Evolutionary conservation across 1,140 invertebrate species (phyloP).

Genomic region (Aphaenogaster floridana): DNA sequence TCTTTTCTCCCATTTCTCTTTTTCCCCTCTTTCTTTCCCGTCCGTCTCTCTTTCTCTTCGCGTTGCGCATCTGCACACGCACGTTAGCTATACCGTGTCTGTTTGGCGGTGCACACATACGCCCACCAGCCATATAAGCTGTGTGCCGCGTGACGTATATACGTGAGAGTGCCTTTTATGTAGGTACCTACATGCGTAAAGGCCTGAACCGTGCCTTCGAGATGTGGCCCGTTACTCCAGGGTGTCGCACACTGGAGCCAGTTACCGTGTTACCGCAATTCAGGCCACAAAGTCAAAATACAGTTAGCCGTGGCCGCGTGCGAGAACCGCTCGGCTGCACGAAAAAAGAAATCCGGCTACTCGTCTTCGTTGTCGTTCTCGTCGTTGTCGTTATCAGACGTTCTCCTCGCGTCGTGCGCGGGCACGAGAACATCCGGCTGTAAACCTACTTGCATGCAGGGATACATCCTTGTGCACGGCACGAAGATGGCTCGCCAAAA

Average conservation of each 20-base stretch:
- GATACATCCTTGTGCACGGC: conserved; percentile 47
- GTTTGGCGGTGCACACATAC: conserved; percentile 44
- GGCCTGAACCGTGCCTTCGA: conserved; percentile 78
- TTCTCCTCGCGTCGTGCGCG: conserved; percentile 31
- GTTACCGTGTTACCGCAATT: conserved; percentile 88
- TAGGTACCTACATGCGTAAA: conserved; percentile 80
- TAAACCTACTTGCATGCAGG: conserved; percentile 71
- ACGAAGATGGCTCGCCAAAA: conserved; percentile 12
- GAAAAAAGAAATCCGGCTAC: conserved; percentile 77
- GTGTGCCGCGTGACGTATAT: conserved; percentile 42
- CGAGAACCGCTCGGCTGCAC: conserved; percentile 61
- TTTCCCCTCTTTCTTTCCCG: not conserved
- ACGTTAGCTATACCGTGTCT: conserved; percentile 36
- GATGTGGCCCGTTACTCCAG: conserved; percentile 84
- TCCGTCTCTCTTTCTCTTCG: conserved; percentile 18
- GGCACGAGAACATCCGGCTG: conserved; percentile 69
- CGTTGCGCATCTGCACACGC: conserved; percentile 52
- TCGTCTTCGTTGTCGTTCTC: conserved; percentile 25
- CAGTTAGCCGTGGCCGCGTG: conserved; percentile 84
- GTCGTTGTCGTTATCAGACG: conserved; percentile 27
- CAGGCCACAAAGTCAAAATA: conserved; percentile 88
- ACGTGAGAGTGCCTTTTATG: conserved; percentile 79
- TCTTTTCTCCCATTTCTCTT: conserved; percentile 3
- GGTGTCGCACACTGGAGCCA: conserved; percentile 85
- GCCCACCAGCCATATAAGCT: conserved; percentile 12